Conservation (phyloP, 2,113 vertebrate species). For the Microcebus ravelobensis region DNA sequence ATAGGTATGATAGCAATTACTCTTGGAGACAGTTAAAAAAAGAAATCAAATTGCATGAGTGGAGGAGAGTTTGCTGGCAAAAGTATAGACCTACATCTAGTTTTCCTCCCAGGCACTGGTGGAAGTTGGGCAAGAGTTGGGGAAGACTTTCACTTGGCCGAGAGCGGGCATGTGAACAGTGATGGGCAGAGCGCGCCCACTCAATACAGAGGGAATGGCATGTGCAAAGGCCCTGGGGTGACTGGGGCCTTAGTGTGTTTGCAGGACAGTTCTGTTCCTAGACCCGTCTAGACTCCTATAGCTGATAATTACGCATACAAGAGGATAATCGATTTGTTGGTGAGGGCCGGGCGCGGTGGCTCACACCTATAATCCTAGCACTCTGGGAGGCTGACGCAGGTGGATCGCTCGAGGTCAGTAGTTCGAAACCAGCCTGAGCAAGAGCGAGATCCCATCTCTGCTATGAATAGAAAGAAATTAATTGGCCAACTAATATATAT, state of each 20-base stretch:
- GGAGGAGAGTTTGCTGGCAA: not conserved
- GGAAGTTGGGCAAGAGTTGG: not conserved
- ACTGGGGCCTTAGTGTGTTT: not conserved
- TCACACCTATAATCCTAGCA: too few species aligned
- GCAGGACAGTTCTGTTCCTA: not conserved
- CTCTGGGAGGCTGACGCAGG: too few species aligned
- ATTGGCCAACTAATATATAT: too few species aligned
- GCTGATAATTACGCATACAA: not conserved
- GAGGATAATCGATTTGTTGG: not conserved
- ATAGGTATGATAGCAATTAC: not conserved
- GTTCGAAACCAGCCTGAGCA: too few species aligned
- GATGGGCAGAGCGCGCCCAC: not conserved
- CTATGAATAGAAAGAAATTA: too few species aligned
- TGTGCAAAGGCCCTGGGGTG: not conserved
- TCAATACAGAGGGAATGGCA: too few species aligned
- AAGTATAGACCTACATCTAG: not conserved
- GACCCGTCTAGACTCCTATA: not conserved
- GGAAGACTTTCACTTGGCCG: not conserved
- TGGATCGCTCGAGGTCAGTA: too few species aligned
- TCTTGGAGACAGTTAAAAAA: slow-evolving; percentile 1
- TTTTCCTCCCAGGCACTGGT: not conserved
- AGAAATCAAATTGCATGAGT: not conserved
- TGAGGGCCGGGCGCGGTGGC: not conserved
- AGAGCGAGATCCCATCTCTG: too few species aligned
- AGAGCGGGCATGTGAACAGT: not conserved